Base-by-base conservation (phyloP, 1,140 invertebrate genomes). In the Drosophila ambigua region DNA sequence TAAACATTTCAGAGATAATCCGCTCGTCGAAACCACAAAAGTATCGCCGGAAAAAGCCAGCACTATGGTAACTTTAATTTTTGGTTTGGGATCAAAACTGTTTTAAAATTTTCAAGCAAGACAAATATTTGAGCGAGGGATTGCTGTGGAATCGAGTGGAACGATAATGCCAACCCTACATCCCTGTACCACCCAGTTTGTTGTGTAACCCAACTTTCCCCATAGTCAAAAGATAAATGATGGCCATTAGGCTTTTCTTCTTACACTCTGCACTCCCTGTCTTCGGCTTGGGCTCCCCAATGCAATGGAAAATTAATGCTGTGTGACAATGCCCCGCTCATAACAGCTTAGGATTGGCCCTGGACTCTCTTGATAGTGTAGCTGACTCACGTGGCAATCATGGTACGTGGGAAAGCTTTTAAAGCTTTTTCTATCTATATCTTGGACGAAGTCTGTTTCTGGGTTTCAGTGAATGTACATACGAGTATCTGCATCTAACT, bases 181-280 rank as follows among this genome's bases (percentile, higher is more conserved):
- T 44, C 61, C 15, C 23, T 52, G 45, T 51, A 41, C 23, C 24
- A n/a, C 35, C 48, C 49, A 41, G 13, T 49, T 49, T 7, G 35
- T 76, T 76, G 50, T 75, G 45, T 51, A 55, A 75, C 51, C 20
- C 8, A 39, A 61, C 72, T 75, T 75, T 76, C 72, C 54, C 71
- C n/a, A 7, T 9, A 41, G 8, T 9, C 35, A 16, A n/a, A 43
- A 67, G 44, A 75, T 54, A 51, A 75, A 24, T 24, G 52, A 74
- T 35, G 44, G 9, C 39, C 71, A 65, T 75, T 75, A 58, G 61
- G 43, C 49, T 53, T 75, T 66, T 57, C 49, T 54, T 35, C 67
- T 16, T 66, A 24, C 44, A 41, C 24, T 46, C 9, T 24, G 8
- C 44, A 26, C 51, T 44, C 51, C n/a, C 20, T 64, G 16, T n/a